A percentile compares a stretch with the other conserved stretches of the same genome.
phyloP scores from a whole-genome alignment of 2,797 vertebrate genomes.

The Catamblyrhynchus diadema region DNA sequence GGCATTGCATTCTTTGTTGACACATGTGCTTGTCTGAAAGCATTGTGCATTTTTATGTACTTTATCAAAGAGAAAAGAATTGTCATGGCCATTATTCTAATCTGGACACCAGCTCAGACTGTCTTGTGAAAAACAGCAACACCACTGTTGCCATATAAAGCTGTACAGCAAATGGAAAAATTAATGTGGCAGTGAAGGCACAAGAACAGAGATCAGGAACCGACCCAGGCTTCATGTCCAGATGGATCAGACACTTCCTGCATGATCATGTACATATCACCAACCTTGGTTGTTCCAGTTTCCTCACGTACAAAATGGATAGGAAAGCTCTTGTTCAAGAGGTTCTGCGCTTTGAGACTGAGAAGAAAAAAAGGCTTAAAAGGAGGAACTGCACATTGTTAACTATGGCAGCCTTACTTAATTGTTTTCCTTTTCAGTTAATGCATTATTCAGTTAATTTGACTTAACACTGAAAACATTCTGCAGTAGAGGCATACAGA shows the following conservation, averaged over 20 bases:
- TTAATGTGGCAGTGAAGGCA: not conserved
- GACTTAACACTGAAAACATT: not conserved
- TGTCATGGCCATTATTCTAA: not conserved
- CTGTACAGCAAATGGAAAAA: not conserved
- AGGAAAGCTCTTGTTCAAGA: not conserved
- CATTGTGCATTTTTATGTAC: not conserved
- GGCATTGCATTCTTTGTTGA: not conserved
- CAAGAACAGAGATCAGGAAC: not conserved
- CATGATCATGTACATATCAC: not conserved
- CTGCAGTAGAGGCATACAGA: not conserved
- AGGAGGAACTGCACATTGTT: not conserved
- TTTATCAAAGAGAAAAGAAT: not conserved
- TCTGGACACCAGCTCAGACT: not conserved
- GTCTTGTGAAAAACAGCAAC: not conserved
- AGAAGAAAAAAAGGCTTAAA: not conserved
- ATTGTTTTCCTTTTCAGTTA: not conserved
- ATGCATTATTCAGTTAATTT: not conserved
- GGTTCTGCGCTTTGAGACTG: not conserved
- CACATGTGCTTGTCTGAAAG: not conserved
- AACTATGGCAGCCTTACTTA: not conserved
- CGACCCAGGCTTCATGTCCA: not conserved
- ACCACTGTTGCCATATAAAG: not conserved
- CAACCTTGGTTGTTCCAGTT: not conserved
- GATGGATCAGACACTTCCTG: not conserved
- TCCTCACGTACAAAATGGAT: not conserved